Conservation (phyloP, 2,888 invertebrate species). For the Podabrus alpinus region DNA sequence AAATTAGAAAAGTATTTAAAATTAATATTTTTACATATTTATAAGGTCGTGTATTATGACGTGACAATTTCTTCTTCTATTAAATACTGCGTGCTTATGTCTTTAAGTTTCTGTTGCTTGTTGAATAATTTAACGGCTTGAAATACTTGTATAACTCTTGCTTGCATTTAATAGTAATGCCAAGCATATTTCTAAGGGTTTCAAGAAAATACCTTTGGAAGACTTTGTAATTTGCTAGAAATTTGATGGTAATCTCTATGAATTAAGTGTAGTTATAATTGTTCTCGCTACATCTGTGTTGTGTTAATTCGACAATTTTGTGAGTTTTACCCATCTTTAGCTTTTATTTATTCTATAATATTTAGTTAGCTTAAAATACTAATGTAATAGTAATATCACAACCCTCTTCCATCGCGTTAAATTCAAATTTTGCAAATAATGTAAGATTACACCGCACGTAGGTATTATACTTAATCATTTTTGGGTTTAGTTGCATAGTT, state of each 20-base stretch:
- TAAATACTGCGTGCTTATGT: conserved; percentile 19
- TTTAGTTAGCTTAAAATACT: neutral
- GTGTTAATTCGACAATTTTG: neutral
- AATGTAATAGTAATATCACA: neutral
- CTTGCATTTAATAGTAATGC: conserved; percentile 27
- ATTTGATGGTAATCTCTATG: conserved; percentile 20
- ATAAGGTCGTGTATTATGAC: too few species aligned
- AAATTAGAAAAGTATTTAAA: too few species aligned
- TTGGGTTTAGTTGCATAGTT: too few species aligned
- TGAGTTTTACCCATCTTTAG: neutral
- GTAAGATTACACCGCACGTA: too few species aligned
- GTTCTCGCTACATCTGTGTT: neutral
- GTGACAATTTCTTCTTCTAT: conserved; percentile 9
- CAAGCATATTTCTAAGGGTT: conserved; percentile 26
- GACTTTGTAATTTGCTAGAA: conserved; percentile 17
- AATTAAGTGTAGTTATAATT: conserved; percentile 2
- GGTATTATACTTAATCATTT: too few species aligned
- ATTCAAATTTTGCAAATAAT: too few species aligned
- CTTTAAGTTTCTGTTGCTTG: conserved; percentile 24
- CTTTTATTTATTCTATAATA: neutral
- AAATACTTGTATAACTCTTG: conserved; percentile 30
- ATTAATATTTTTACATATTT: neutral
- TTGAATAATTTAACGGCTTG: conserved; percentile 27
- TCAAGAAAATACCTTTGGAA: conserved; percentile 21
- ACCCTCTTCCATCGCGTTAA: neutral